These are phyloP conservation scores for Caenorhabditis sp. DNA, from an alignment of 2,888 invertebrate species.

Conservation along the genomic window DNA sequence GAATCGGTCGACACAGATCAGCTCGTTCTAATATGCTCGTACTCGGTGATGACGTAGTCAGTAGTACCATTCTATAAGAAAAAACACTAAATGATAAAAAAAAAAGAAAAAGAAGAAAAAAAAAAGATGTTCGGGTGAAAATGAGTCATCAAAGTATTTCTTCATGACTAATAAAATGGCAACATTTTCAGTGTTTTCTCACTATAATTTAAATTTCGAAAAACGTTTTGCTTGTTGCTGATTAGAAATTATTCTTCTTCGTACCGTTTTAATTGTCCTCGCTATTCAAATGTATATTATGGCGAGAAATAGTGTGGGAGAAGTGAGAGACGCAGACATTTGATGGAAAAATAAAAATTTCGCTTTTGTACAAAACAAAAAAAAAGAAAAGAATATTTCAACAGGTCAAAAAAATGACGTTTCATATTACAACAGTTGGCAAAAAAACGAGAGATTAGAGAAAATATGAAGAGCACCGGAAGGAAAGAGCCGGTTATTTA, in stretches of 20 bases:
- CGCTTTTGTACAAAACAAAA: background rate
- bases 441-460: background rate
- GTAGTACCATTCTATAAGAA: background rate
- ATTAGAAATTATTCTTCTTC: background rate
- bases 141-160: too few species aligned
- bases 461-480: background rate
- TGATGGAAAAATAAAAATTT: background rate
- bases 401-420: background rate
- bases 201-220: background rate
- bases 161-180: too few species aligned
- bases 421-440: background rate
- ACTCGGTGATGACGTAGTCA: background rate
- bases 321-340: background rate
- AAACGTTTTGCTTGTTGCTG: background rate
- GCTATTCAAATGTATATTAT: background rate
- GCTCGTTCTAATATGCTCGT: constrained; percentile 46
- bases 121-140: too few species aligned
- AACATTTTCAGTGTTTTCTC: too few species aligned
- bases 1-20: constrained; percentile 53
- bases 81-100: background rate
- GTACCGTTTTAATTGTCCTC: background rate
- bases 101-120: background rate
- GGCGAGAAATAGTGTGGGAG: background rate
- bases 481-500: background rate
- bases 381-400: too few species aligned